Conservation (phyloP, 2,797 vertebrate genomes). For the Lacerta agilis region DNA sequence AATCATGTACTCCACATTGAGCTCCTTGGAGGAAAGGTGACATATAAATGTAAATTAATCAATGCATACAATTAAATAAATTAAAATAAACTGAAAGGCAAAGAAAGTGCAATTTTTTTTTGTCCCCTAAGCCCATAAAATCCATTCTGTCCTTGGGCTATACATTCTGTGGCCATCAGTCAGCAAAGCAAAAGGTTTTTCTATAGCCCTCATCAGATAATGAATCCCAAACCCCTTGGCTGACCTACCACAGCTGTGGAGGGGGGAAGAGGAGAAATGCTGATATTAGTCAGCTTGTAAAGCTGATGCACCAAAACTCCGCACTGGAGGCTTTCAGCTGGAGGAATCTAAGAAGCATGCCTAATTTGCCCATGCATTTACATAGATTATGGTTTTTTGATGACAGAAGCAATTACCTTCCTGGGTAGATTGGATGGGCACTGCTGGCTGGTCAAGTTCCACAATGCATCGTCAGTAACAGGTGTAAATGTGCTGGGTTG, state of each 20-base stretch:
- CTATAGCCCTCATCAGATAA: background rate
- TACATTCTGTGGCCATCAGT: background rate
- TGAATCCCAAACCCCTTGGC: background rate
- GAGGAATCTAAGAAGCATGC: background rate
- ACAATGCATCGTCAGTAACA: background rate
- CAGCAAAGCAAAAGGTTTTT: background rate
- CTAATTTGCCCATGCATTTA: background rate
- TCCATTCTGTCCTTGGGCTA: background rate
- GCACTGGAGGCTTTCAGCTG: background rate
- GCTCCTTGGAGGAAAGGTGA: too few relatives aligned
- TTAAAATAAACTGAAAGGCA: background rate
- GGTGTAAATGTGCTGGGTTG: background rate
- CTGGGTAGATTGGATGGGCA: background rate
- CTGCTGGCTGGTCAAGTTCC: background rate
- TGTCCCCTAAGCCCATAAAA: background rate
- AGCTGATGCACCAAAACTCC: background rate
- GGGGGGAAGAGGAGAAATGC: background rate
- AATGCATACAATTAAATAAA: too few relatives aligned
- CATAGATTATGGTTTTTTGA: background rate
- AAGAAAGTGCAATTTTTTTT: background rate
- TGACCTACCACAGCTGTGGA: background rate
- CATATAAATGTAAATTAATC: too few relatives aligned
- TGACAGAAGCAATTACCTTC: background rate
- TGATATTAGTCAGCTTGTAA: background rate
- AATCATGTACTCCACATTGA: too few relatives aligned